These are phyloP conservation scores for Xylocampa areola DNA, from an alignment of 2,888 invertebrate genomes.

Conservation along the genomic window DNA sequence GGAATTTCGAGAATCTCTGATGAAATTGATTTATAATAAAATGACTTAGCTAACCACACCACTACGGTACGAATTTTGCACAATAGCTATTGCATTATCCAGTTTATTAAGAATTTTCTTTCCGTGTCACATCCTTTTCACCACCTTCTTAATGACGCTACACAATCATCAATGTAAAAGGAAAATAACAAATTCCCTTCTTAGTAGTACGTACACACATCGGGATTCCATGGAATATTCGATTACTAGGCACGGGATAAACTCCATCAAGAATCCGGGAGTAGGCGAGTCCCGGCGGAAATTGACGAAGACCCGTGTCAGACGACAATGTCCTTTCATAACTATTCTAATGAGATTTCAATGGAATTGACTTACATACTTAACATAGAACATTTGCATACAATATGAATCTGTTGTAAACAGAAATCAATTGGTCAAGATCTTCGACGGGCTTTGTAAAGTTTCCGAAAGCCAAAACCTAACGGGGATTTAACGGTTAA, in stretches of 20 bases:
- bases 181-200: no score
- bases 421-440: constrained; percentile 22
- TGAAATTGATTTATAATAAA: constrained; percentile 9
- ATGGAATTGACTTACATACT: constrained; percentile 44
- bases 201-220: constrained; percentile 1
- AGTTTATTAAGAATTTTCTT: constrained; percentile 4
- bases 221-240: no score
- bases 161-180: background rate
- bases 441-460: constrained; percentile 22
- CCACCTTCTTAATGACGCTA: background rate
- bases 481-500: constrained; percentile 34
- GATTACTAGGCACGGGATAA: constrained; percentile 69
- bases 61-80: constrained; percentile 1
- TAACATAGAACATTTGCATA: constrained; percentile 53
- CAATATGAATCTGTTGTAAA: constrained; percentile 34
- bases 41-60: background rate
- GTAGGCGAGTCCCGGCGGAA: constrained; percentile 69
- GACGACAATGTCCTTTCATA: constrained; percentile 53
- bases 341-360: constrained; percentile 52
- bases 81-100: constrained; percentile 6
- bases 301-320: constrained; percentile 80
- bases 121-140: background rate
- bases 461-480: constrained; percentile 21
- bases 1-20: background rate
- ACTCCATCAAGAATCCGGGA: constrained; percentile 72